These are phyloP conservation scores for Nomia melanderi DNA, from an alignment of 1,140 invertebrate genomes.

Conservation along the genomic window DNA sequence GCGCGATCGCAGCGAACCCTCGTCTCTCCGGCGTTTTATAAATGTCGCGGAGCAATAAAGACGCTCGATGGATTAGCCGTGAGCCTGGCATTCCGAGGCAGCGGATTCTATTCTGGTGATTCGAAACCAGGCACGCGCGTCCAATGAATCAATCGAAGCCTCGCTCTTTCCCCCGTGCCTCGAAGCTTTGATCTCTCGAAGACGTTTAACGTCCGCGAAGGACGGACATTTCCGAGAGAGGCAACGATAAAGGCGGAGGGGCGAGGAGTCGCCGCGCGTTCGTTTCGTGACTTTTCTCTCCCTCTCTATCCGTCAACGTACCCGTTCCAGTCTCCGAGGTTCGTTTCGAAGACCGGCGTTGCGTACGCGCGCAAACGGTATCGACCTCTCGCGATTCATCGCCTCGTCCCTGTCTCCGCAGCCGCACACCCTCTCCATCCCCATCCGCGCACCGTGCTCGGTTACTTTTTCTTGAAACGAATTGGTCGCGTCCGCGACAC, in stretches of 20 bases:
- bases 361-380: background rate
- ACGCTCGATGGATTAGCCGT: constrained; percentile 74
- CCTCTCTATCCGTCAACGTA: background rate
- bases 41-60: constrained; percentile 75
- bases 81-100: constrained; percentile 65
- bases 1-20: constrained; percentile 54
- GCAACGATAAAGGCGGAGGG: too few species aligned
- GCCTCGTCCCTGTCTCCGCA: background rate
- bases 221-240: constrained; percentile 16
- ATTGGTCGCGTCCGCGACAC: background rate
- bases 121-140: constrained; percentile 74
- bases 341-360: background rate
- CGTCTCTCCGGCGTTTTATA: constrained; percentile 71
- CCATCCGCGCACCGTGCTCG: background rate
- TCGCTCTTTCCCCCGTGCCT: constrained; percentile 35
- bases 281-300: background rate
- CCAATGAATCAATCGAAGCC: constrained; percentile 74
- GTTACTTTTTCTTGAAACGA: background rate
- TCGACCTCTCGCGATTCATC: background rate
- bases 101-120: constrained; percentile 75
- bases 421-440: too few species aligned
- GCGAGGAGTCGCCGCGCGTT: background rate
- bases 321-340: background rate
- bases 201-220: constrained; percentile 46
- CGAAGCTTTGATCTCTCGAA: constrained; percentile 44